phyloP scores from a whole-genome alignment of 2,888 invertebrate genomes.

The Hymenopus coronatus region DNA sequence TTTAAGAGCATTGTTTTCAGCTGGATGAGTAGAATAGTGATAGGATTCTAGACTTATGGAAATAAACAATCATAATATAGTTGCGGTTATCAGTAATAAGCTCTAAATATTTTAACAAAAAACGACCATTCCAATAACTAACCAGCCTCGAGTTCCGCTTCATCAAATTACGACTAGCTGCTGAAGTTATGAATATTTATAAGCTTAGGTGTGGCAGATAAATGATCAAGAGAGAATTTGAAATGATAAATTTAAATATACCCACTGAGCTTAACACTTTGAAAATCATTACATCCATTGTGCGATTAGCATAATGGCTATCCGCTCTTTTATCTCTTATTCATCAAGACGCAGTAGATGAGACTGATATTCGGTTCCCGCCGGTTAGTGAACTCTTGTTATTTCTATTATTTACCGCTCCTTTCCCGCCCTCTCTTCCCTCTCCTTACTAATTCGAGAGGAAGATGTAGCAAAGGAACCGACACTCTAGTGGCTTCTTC shows the following conservation, averaged over 20 bases:
- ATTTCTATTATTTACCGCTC: not conserved
- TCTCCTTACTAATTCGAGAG: not conserved
- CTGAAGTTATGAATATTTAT: not conserved
- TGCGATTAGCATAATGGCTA: not conserved
- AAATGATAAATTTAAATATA: not conserved
- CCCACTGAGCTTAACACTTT: not conserved
- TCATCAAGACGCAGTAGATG: not conserved
- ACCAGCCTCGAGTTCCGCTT: not conserved
- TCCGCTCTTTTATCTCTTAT: not conserved
- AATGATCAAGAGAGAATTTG: not conserved
- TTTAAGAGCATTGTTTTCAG: too few species aligned
- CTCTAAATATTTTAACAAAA: not conserved
- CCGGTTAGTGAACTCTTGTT: conserved; percentile 4
- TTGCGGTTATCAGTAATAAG: not conserved
- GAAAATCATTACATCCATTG: not conserved
- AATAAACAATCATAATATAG: too few species aligned
- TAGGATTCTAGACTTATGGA: too few species aligned
- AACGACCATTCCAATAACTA: not conserved
- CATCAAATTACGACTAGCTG: not conserved
- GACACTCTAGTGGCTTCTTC: not conserved
- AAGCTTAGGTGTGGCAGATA: not conserved
- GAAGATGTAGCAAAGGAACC: not conserved
- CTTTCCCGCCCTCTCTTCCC: too few species aligned
- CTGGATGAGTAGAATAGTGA: too few species aligned
- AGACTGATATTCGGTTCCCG: not conserved